Percentiles rank a stretch among this genome's conserved stretches.
phyloP scores from a whole-genome alignment of 2,113 vertebrate genomes.

The Sprattus sprattus region DNA sequence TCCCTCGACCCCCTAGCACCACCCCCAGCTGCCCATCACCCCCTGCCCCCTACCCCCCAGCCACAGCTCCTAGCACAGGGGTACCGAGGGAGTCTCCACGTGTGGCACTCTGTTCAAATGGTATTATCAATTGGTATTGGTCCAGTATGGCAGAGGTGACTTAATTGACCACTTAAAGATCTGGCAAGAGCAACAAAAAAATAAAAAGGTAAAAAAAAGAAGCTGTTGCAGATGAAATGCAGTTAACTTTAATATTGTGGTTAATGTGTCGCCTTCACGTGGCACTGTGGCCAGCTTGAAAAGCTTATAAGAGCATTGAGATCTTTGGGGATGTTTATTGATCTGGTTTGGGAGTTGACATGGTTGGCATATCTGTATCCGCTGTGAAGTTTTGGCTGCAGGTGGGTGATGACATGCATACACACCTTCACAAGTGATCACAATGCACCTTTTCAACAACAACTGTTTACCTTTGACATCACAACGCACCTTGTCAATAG shows the following conservation, averaged over 20 bases:
- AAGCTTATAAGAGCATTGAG: background rate
- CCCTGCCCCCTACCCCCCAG: background rate
- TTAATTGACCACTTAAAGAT: background rate
- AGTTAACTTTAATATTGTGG: background rate
- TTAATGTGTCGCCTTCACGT: background rate
- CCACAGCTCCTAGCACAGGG: background rate
- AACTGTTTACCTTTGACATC: conserved; percentile 15
- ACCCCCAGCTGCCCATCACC: background rate
- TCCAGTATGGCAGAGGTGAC: background rate
- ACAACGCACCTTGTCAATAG: background rate
- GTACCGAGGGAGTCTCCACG: background rate
- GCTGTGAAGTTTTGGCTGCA: conserved; percentile 8
- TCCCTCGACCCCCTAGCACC: background rate
- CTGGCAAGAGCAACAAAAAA: background rate
- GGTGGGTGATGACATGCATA: background rate
- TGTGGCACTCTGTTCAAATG: background rate
- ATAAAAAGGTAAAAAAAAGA: background rate
- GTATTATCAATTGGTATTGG: background rate
- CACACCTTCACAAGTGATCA: background rate
- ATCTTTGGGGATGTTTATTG: background rate
- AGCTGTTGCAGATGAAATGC: background rate
- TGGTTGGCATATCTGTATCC: background rate
- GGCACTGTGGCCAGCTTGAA: background rate
- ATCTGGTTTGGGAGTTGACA: background rate
- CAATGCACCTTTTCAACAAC: background rate